Conservation (phyloP, 2,888 invertebrate species). For the Drosophila leonis region DNA sequence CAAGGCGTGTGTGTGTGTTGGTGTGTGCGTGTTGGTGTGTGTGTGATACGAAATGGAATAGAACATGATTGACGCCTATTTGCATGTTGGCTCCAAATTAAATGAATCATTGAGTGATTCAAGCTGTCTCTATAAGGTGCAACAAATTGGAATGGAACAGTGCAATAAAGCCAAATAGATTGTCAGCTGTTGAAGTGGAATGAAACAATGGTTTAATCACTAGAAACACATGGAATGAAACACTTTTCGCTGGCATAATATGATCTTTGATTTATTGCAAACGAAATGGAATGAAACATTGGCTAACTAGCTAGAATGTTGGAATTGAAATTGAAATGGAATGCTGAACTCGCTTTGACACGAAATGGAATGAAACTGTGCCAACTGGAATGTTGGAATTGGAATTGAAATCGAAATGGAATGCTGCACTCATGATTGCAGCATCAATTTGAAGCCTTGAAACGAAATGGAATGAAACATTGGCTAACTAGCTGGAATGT, state of each 20-base stretch:
- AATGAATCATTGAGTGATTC: not conserved
- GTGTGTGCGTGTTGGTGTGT: not conserved
- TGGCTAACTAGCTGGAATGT: too few species aligned
- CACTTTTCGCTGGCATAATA: too few species aligned
- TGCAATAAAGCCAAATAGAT: not conserved
- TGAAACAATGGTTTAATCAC: not conserved
- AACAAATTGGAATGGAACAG: not conserved
- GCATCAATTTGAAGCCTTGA: too few species aligned
- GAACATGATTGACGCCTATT: not conserved
- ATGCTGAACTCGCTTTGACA: not conserved
- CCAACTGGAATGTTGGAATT: too few species aligned
- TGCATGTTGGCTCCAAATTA: not conserved
- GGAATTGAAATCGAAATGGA: not conserved
- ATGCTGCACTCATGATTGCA: too few species aligned
- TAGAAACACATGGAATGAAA: slow-evolving; percentile 1
- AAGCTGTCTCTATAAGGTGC: not conserved
- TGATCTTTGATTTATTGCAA: not conserved
- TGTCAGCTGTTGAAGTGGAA: not conserved
- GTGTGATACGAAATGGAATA: slow-evolving; percentile 12
- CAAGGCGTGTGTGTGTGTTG: not conserved
- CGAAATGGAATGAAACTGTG: not conserved
- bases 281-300: not conserved
- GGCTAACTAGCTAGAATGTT: not conserved
- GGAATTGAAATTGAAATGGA: not conserved
- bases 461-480: too few species aligned